Evolutionary conservation across 2,888 invertebrate species (phyloP), one percentile per base, ranked within the genome.

Genomic region (Dolichomitus sp.): DNA sequence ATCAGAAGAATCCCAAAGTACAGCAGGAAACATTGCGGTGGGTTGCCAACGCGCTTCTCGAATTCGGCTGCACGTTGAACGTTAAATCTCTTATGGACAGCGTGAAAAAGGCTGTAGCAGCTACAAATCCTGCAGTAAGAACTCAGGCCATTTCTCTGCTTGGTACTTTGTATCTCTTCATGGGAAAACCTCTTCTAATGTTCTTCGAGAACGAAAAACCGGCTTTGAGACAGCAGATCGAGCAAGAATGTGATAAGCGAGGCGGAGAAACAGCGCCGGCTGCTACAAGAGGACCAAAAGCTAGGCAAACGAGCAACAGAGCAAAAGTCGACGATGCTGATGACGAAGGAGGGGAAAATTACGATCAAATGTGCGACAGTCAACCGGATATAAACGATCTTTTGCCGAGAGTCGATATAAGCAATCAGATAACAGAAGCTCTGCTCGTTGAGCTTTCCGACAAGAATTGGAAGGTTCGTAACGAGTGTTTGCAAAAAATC

Each of bases 151-250:
- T 98, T 14, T 94, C 95, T 33, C 95, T 98, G 87, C 94, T 97
- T 1, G 98, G 98, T 0, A 96, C 96, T 0, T 94, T 98, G 89
- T 97, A 97, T 63, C 94, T 98, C 87, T 98, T 97, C 90, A 96
- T 98, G 94, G 98, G 98, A 0, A 96, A 96, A 14, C 95, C 95
- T 1, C 92, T 98, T 0, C 95, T 97, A 86, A 95, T 95, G 89
- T 97, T 97, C 91, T 98, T 98, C 89, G 98, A 98, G 87, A 96
- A 95, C 85, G 99, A 99, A 92, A 99, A 98, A 90, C 96, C 98
- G 0, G 96, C 97, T 0, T 94, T 98, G 0, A 95, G 96, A 61
- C 97, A 98, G 87, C 97, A 97, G 92, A 98, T 99, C 80, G 97
- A 97, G 91, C 95, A 96, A 23, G 98, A 98, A 92, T 96, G 98